phyloP scores from a whole-genome alignment of 2,888 invertebrate genomes.

The Agriotes lineatus region DNA sequence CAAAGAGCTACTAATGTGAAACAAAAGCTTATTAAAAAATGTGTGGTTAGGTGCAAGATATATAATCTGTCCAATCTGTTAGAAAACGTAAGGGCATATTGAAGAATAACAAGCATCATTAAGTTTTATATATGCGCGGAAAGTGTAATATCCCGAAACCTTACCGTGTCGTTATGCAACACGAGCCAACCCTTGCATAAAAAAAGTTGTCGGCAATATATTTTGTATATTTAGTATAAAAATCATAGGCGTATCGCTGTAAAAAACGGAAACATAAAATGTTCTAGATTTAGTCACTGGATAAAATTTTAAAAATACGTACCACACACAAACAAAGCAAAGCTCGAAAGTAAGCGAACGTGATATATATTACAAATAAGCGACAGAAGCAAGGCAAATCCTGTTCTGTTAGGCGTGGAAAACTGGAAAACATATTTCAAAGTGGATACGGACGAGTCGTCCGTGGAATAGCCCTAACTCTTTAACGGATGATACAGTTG shows the following conservation, averaged over 20 bases:
- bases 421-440: constrained; percentile 6
- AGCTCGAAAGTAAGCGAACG: too few species aligned
- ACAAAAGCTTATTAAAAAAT: too few species aligned
- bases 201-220: constrained; percentile 1
- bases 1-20: too few species aligned
- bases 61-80: too few species aligned
- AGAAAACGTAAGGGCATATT: too few species aligned
- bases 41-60: too few species aligned
- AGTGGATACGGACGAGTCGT: constrained; percentile 10
- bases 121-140: neutral
- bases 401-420: neutral
- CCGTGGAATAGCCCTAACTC: constrained; percentile 1
- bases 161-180: neutral
- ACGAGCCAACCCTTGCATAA: neutral
- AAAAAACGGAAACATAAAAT: too few species aligned
- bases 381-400: neutral
- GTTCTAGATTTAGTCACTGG: too few species aligned
- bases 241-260: neutral
- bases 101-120: neutral
- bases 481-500: constrained; percentile 16
- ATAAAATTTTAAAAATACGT: too few species aligned
- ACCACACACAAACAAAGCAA: neutral
- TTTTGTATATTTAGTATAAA: neutral
- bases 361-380: too few species aligned
- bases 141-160: neutral